Evolutionary conservation across 2,888 invertebrate species (phyloP).

Genomic region (Sialis fuliginosa): DNA sequence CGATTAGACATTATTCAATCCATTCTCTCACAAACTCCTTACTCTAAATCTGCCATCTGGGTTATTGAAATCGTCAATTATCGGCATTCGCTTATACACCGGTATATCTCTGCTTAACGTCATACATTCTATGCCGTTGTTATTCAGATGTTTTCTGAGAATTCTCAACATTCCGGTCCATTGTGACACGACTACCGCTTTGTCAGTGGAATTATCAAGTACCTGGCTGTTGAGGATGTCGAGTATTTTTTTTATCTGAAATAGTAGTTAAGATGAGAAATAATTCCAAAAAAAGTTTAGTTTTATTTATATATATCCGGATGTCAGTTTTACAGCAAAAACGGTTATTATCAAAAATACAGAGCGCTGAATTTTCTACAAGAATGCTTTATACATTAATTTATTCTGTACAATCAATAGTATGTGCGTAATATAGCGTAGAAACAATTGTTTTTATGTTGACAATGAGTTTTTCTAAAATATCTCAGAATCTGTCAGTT

Average conservation of each 20-base stretch:
- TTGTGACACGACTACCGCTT: conserved; percentile 78
- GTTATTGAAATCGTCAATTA: conserved; percentile 55
- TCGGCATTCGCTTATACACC: conserved; percentile 48
- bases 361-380: too few species aligned
- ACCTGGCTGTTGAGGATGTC: conserved; percentile 35
- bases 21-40: not conserved
- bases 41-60: not conserved
- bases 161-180: conserved; percentile 74
- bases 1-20: not conserved
- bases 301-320: not conserved
- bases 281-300: not conserved
- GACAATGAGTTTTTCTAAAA: too few species aligned
- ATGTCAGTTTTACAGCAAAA: too few species aligned
- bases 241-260: conserved; percentile 36
- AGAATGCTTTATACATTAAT: too few species aligned
- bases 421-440: too few species aligned
- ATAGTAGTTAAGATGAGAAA: not conserved
- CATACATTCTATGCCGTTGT: conserved; percentile 32
- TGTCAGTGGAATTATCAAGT: conserved; percentile 34
- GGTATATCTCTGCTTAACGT: conserved; percentile 61
- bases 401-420: too few species aligned
- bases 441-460: too few species aligned
- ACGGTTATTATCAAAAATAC: too few species aligned
- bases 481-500: too few species aligned
- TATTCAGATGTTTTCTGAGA: conserved; percentile 42